Evolutionary conservation across 2,113 vertebrate genomes (phyloP).

Genomic region (Melanostigma gelatinosum): DNA sequence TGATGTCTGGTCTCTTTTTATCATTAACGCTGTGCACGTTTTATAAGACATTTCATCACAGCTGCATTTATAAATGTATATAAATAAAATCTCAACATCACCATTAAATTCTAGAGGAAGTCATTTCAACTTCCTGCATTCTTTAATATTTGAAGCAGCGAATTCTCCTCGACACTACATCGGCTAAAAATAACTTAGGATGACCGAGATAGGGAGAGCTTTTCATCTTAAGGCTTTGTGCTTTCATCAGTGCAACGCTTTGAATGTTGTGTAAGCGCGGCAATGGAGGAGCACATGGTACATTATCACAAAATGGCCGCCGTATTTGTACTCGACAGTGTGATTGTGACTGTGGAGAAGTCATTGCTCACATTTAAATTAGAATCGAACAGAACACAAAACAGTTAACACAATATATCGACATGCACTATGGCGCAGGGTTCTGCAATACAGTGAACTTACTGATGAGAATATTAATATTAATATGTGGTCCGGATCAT

Average conservation of each 20-base stretch:
- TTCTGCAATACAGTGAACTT: background rate
- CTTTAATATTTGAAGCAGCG: constrained; percentile 16
- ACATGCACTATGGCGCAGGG: background rate
- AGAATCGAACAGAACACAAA: background rate
- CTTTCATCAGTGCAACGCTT: constrained; percentile 30
- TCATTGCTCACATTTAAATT: constrained; percentile 15
- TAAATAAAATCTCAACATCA: background rate
- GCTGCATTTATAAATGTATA: background rate
- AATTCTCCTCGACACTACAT: background rate
- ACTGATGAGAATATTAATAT: too few relatives aligned
- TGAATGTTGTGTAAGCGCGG: background rate
- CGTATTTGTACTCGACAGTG: constrained; percentile 6
- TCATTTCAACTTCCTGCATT: constrained; percentile 25
- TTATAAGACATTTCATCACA: background rate
- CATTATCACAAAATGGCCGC: background rate
- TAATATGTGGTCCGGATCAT: background rate
- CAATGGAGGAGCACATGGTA: background rate
- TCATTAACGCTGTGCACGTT: background rate
- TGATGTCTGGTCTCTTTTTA: too few relatives aligned
- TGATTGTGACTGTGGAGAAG: constrained; percentile 14
- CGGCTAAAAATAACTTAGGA: constrained; percentile 25
- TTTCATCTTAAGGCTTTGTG: constrained; percentile 52
- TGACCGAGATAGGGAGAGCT: constrained; percentile 15
- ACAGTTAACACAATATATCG: background rate
- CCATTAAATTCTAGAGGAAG: constrained; percentile 7